Conservation (phyloP, 2,888 invertebrate genomes). For the Ochlodes sylvanus region DNA sequence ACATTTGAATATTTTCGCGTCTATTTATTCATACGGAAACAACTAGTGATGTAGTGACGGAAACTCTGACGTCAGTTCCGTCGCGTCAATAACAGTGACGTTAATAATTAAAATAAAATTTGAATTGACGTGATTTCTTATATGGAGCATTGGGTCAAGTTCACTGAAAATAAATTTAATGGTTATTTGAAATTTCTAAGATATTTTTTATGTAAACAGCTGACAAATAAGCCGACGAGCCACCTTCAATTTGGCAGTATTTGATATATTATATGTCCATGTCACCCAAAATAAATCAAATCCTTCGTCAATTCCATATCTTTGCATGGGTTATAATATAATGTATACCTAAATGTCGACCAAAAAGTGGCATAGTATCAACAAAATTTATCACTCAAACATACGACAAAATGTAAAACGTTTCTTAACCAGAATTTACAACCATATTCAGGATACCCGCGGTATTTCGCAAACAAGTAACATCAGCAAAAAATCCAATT, state of each 20-base stretch:
- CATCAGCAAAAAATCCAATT: slow-evolving; percentile 24
- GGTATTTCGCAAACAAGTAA: slow-evolving; percentile 14
- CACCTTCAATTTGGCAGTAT: no score
- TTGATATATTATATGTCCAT: no score
- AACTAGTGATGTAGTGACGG: not conserved
- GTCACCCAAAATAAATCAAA: no score
- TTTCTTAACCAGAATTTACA: slow-evolving; percentile 12
- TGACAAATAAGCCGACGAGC: no score
- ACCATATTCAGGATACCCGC: not conserved
- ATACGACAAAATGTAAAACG: not conserved
- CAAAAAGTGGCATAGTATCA: not conserved
- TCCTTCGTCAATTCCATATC: no score
- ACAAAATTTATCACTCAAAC: not conserved
- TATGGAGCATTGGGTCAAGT: slow-evolving; percentile 27
- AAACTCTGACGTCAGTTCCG: slow-evolving; percentile 1
- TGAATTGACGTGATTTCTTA: slow-evolving; percentile 19
- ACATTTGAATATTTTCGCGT: slow-evolving; percentile 11
- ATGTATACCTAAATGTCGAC: no score
- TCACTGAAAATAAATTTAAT: no score
- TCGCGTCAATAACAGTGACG: slow-evolving; percentile 8
- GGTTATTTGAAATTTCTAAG: no score
- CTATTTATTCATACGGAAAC: slow-evolving; percentile 17
- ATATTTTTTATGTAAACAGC: no score
- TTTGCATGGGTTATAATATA: no score
- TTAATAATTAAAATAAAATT: slow-evolving; percentile 29